These are phyloP conservation scores for Heteropelma amictum DNA, from an alignment of 2,888 invertebrate genomes.

Conservation along the genomic window DNA sequence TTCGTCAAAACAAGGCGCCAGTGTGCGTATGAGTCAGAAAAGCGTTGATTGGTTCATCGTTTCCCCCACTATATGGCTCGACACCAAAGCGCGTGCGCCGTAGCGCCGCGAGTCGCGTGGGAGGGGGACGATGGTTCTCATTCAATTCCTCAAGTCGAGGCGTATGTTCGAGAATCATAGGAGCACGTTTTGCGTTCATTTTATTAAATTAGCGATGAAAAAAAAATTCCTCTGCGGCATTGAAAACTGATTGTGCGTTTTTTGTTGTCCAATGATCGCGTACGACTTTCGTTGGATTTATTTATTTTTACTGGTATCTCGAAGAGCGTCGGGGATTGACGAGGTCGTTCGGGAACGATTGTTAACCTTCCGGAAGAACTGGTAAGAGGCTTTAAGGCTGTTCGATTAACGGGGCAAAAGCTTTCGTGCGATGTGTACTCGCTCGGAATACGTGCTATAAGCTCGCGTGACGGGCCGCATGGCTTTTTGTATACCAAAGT, in stretches of 20 bases:
- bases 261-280: too few species aligned
- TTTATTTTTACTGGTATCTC: background rate
- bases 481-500: slow-evolving; percentile 38
- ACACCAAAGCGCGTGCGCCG: too few species aligned
- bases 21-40: too few species aligned
- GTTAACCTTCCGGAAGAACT: slow-evolving; percentile 39
- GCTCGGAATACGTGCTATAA: slow-evolving; percentile 53
- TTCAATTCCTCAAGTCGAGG: too few species aligned
- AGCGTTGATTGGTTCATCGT: too few species aligned
- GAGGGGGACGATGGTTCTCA: too few species aligned
- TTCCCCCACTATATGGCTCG: too few species aligned
- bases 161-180: too few species aligned
- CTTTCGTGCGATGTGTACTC: slow-evolving; percentile 51
- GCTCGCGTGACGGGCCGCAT: slow-evolving; percentile 42
- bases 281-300: too few species aligned
- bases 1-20: too few species aligned
- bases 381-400: slow-evolving; percentile 19
- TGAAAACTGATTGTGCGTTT: background rate
- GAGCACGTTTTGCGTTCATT: too few species aligned
- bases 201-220: background rate
- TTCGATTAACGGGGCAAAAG: slow-evolving; percentile 24
- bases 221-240: background rate
- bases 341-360: slow-evolving; percentile 5
- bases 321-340: background rate
- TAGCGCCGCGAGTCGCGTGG: too few species aligned